A percentile compares a stretch with the other conserved stretches of the same genome.
These are phyloP conservation scores for Ursus arctos DNA, from an alignment of 2,113 vertebrate species.

Conservation along the genomic window DNA sequence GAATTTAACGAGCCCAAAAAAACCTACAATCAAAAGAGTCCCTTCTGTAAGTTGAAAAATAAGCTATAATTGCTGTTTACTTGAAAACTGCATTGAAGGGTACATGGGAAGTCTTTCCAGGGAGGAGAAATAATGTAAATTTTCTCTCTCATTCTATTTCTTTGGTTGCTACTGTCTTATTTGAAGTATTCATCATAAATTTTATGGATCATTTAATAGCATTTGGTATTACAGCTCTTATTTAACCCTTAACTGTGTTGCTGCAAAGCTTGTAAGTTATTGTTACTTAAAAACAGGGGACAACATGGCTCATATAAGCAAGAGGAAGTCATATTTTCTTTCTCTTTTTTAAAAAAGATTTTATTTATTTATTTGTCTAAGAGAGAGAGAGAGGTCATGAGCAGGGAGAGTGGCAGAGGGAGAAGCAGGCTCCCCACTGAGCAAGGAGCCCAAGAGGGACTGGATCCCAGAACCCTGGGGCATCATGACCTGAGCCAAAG, in stretches of 20 bases:
- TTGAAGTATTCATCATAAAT: slow-evolving; percentile 40
- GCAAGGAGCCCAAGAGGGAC: neutral
- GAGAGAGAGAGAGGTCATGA: neutral
- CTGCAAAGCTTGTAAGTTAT: neutral
- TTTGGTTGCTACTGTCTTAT: neutral
- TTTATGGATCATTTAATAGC: slow-evolving; percentile 43
- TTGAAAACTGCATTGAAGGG: slow-evolving; percentile 24
- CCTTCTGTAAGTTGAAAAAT: slow-evolving; percentile 63
- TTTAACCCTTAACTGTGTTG: neutral
- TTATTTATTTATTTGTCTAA: neutral
- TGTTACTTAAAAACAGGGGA: neutral
- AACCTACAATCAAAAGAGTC: neutral
- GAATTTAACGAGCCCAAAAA: slow-evolving; percentile 62
- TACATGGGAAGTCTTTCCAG: neutral
- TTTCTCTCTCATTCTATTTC: neutral
- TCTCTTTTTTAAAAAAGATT: neutral
- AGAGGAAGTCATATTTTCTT: neutral
- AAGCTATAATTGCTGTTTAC: slow-evolving; percentile 69
- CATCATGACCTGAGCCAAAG: neutral
- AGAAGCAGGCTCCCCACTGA: neutral
- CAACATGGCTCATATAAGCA: neutral
- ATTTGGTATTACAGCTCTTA: neutral
- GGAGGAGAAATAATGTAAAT: neutral
- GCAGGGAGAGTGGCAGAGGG: neutral
- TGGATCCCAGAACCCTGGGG: neutral